These are phyloP conservation scores for Julus scanicus DNA, from an alignment of 2,888 invertebrate species.

Conservation along the genomic window DNA sequence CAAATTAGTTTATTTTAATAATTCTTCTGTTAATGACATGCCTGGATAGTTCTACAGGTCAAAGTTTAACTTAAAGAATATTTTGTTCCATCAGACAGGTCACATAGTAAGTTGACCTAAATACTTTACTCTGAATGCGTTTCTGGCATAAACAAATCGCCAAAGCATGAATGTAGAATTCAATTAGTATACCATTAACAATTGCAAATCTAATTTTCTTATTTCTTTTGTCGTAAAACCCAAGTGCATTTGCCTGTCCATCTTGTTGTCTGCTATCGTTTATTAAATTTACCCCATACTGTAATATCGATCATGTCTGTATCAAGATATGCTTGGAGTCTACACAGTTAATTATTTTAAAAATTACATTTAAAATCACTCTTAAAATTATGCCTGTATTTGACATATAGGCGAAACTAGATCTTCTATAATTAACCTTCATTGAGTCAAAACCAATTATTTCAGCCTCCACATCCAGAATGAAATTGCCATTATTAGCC, in stretches of 20 bases:
- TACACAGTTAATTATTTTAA: background rate
- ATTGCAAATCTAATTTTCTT: background rate
- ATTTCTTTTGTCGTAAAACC: background rate
- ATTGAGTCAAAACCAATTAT: slow-evolving; percentile 7
- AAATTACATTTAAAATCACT: background rate
- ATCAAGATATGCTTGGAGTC: background rate
- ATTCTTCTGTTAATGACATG: no score
- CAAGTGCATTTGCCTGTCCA: background rate
- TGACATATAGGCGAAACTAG: background rate
- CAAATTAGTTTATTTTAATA: no score
- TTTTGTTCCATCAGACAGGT: no score
- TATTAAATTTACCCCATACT: no score
- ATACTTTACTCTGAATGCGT: no score
- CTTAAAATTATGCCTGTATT: background rate
- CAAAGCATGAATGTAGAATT: no score
- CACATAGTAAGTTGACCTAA: no score
- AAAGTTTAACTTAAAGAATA: no score
- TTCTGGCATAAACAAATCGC: no score
- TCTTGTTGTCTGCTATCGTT: background rate
- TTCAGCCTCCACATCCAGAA: background rate
- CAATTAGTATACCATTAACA: no score
- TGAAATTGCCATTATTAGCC: background rate
- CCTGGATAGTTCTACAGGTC: no score
- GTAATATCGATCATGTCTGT: background rate
- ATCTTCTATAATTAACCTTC: background rate